These are phyloP conservation scores for Dinoponera quadriceps DNA, from an alignment of 1,140 invertebrate species.

Conservation along the genomic window DNA sequence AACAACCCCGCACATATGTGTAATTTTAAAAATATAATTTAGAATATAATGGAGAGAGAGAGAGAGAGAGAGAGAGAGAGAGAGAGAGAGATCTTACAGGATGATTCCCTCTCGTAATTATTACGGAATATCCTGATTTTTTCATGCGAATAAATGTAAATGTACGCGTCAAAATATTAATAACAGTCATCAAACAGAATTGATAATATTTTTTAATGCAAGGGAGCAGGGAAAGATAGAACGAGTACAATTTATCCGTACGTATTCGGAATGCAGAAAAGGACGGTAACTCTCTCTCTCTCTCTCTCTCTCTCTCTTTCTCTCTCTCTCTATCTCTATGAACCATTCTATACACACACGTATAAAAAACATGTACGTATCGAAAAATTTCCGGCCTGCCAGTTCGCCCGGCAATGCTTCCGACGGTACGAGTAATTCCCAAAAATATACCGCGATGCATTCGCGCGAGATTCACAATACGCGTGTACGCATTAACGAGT, in stretches of 20 bases:
- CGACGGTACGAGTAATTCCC: conserved; percentile 13
- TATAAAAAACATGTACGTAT: conserved; percentile 28
- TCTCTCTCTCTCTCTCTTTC: not conserved
- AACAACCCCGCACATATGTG: too few relatives aligned
- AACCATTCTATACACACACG: not conserved
- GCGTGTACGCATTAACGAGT: conserved; percentile 37
- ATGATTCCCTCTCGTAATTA: too few relatives aligned
- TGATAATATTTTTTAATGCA: conserved; percentile 1
- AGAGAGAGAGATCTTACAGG: too few relatives aligned
- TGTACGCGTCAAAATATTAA: conserved; percentile 30
- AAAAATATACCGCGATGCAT: conserved; percentile 17
- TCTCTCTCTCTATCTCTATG: not conserved
- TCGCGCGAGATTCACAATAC: conserved; percentile 24
- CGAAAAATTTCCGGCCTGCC: conserved; percentile 42
- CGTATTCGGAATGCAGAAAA: conserved; percentile 24
- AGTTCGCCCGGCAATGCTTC: conserved; percentile 22
- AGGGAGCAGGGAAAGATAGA: conserved; percentile 13
- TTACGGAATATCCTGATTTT: too few relatives aligned
- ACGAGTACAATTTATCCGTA: conserved; percentile 21
- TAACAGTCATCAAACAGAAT: conserved; percentile 19
- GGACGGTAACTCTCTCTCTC: not conserved
- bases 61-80: too few relatives aligned
- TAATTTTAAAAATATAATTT: too few relatives aligned
- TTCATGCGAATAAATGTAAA: too few relatives aligned
- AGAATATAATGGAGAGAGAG: too few relatives aligned